These are phyloP conservation scores for Scomberomorus guttatus DNA, from an alignment of 2,797 vertebrate genomes.

Conservation along the genomic window DNA sequence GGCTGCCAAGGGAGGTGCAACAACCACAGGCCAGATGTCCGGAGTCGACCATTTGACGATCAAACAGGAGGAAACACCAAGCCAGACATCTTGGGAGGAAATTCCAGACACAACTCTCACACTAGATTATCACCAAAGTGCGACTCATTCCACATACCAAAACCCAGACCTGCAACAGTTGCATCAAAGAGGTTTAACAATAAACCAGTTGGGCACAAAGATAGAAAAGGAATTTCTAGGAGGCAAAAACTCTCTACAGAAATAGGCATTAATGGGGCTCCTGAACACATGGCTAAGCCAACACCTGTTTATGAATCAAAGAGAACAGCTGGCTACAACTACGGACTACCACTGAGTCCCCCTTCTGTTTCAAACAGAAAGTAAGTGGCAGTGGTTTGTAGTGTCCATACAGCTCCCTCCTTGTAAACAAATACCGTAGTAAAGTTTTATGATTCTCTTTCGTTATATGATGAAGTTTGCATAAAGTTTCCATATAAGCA, in stretches of 20 bases:
- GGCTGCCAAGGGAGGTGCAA: constrained; percentile 15
- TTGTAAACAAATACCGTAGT: neutral
- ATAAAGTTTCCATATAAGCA: neutral
- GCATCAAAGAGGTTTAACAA: constrained; percentile 20
- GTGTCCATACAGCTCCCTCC: neutral
- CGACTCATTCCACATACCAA: constrained; percentile 23
- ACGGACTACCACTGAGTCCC: constrained; percentile 88
- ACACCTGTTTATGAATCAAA: constrained; percentile 84
- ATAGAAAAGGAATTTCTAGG: constrained; percentile 29
- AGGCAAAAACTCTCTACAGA: constrained; percentile 21
- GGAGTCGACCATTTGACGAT: constrained; percentile 4
- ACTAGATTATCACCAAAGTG: constrained; percentile 20
- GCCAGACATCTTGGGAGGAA: constrained; percentile 6
- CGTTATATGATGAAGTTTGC: neutral
- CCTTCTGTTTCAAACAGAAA: constrained; percentile 74
- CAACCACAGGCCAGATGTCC: neutral
- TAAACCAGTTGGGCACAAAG: constrained; percentile 36
- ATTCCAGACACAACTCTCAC: neutral
- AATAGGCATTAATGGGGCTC: neutral
- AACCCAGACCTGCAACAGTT: constrained; percentile 10
- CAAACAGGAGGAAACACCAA: constrained; percentile 20
- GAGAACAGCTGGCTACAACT: constrained; percentile 89
- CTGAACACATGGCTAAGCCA: constrained; percentile 43
- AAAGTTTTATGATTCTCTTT: neutral
- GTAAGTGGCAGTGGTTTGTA: constrained; percentile 57